A percentile compares a stretch with the other conserved stretches of the same genome.
Conservation (phyloP, 2,797 vertebrate species). For the Scyliorhinus canicula region DNA sequence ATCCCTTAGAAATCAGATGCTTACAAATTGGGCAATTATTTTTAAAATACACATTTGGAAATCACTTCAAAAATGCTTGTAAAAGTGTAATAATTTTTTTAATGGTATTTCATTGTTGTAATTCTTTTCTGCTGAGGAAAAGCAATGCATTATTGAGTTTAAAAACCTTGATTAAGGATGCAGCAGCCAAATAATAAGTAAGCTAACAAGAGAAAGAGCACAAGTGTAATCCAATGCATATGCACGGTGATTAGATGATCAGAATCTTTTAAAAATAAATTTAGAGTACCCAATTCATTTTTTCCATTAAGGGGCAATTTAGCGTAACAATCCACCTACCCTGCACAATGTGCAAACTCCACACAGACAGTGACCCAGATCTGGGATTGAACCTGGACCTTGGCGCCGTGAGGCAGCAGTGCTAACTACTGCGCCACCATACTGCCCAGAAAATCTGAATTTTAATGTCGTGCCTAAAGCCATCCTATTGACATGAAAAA, state of each 20-base stretch:
- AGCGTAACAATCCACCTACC: too few species aligned
- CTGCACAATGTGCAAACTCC: too few species aligned
- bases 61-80: not conserved
- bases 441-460: not conserved
- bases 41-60: not conserved
- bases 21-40: not conserved
- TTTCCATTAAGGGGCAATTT: too few species aligned
- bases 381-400: too few species aligned
- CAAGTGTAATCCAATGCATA: not conserved
- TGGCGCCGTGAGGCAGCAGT: too few species aligned
- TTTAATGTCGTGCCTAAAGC: not conserved
- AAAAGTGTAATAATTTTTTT: not conserved
- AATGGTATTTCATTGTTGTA: not conserved
- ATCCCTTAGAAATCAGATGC: not conserved
- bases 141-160: not conserved
- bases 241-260: not conserved
- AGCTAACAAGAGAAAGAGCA: not conserved
- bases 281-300: too few species aligned
- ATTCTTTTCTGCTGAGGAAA: not conserved
- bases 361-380: too few species aligned
- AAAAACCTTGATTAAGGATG: not conserved
- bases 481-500: not conserved
- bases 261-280: too few species aligned
- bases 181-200: not conserved
- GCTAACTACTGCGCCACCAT: too few species aligned